phyloP scores from a whole-genome alignment of 1,140 invertebrate genomes.

The Chymomyza costata region DNA sequence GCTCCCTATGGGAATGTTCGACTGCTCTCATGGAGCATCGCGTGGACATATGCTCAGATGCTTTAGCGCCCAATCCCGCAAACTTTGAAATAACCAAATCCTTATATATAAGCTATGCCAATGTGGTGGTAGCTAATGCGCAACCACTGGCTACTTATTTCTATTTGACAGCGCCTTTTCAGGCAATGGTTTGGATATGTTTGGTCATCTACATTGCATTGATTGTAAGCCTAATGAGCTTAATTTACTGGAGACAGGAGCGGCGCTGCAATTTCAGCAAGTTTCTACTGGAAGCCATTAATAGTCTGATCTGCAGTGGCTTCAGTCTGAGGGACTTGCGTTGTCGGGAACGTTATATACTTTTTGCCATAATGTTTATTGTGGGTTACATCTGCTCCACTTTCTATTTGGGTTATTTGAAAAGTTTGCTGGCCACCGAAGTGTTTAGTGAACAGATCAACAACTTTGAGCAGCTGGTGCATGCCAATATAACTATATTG shows the following conservation, averaged over 20 bases:
- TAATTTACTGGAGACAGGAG: slow-evolving; percentile 33
- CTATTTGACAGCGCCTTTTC: slow-evolving; percentile 41
- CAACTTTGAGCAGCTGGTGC: slow-evolving; percentile 37
- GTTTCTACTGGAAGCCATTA: slow-evolving; percentile 45
- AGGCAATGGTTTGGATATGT: slow-evolving; percentile 37
- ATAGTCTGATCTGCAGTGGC: slow-evolving; percentile 35
- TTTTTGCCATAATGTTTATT: slow-evolving; percentile 41
- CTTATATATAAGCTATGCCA: slow-evolving; percentile 37
- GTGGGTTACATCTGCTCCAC: slow-evolving; percentile 52
- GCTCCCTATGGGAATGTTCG: too few relatives aligned
- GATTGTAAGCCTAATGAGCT: slow-evolving; percentile 40
- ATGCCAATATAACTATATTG: slow-evolving; percentile 35
- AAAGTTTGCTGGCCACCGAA: slow-evolving; percentile 55
- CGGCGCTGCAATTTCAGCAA: slow-evolving; percentile 41
- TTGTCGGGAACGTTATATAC: slow-evolving; percentile 36
- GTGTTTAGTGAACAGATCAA: slow-evolving; percentile 47
- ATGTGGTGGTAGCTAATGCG: slow-evolving; percentile 42
- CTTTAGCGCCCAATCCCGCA: slow-evolving; percentile 26
- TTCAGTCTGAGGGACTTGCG: slow-evolving; percentile 26
- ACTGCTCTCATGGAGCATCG: background rate
- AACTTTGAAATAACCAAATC: slow-evolving; percentile 26
- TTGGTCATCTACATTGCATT: slow-evolving; percentile 27
- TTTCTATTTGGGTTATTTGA: slow-evolving; percentile 40
- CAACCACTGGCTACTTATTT: slow-evolving; percentile 37
- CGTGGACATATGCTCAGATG: slow-evolving; percentile 47